A percentile compares a stretch with the other conserved stretches of the same genome.
Evolutionary conservation across 2,888 invertebrate species (phyloP).

Genomic region (Chesias legatella): DNA sequence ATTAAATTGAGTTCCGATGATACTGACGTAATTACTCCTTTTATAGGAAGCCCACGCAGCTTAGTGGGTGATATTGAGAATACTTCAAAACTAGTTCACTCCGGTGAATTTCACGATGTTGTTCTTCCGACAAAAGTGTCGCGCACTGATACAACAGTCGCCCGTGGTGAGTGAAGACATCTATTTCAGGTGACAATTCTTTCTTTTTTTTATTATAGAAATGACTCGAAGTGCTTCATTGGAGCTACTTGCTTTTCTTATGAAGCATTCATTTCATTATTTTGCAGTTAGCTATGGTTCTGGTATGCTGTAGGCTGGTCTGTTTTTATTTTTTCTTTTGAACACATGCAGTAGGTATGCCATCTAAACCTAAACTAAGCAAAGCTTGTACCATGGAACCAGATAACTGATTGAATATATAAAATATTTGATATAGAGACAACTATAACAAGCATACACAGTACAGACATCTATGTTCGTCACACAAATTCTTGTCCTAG

Average conservation of each 20-base stretch:
- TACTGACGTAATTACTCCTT: constrained; percentile 65
- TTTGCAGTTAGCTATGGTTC: not conserved
- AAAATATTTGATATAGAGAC: too few species aligned
- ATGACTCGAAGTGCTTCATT: constrained; percentile 65
- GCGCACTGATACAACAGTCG: constrained; percentile 67
- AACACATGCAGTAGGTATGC: too few species aligned
- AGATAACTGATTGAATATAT: too few species aligned
- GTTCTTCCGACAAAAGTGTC: constrained; percentile 69
- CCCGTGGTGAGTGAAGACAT: constrained; percentile 80
- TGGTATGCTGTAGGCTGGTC: too few species aligned
- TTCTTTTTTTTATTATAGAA: constrained; percentile 70
- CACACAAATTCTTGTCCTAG: too few species aligned
- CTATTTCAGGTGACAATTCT: constrained; percentile 77
- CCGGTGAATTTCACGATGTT: constrained; percentile 78
- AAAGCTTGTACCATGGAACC: too few species aligned
- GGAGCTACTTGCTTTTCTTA: constrained; percentile 34
- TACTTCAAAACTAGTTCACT: constrained; percentile 57
- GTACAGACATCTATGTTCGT: too few species aligned
- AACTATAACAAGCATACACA: too few species aligned
- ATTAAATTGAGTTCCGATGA: constrained; percentile 55
- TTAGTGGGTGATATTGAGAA: constrained; percentile 29
- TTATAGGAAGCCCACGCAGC: constrained; percentile 27
- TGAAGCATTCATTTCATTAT: constrained; percentile 16
- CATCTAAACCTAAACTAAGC: too few species aligned
- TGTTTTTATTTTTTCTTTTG: too few species aligned